Evolutionary conservation across 35 echinoderm and acorn worm genomes (phyloP).

Genomic region (Strongylocentrotus purpuratus): DNA sequence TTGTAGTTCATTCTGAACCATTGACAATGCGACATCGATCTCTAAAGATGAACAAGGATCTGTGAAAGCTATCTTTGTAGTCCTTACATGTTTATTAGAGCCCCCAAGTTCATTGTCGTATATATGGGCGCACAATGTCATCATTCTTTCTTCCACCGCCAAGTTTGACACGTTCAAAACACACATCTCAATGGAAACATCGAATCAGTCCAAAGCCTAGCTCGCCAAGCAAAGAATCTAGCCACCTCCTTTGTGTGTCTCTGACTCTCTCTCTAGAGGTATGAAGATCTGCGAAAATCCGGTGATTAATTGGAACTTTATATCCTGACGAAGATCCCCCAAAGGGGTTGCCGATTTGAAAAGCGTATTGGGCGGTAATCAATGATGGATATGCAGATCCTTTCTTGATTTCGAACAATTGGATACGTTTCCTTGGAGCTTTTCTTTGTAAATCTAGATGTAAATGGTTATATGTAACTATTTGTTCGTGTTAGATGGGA

Average conservation of each 20-base stretch:
- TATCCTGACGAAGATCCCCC: background rate
- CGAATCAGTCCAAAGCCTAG: background rate
- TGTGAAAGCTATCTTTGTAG: background rate
- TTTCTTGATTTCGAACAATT: constrained; percentile 4
- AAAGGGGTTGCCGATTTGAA: background rate
- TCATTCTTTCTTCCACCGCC: background rate
- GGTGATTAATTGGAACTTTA: constrained; percentile 12
- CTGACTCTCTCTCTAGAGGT: background rate
- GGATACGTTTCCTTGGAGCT: background rate
- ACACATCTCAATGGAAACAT: background rate
- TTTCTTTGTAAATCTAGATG: background rate
- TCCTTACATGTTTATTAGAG: background rate
- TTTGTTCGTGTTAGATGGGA: background rate
- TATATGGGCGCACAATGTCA: background rate
- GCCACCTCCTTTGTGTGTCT: background rate
- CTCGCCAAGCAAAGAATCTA: background rate
- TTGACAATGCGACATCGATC: background rate
- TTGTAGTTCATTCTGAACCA: background rate
- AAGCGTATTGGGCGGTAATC: background rate
- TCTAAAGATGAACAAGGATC: background rate
- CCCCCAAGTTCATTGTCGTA: background rate
- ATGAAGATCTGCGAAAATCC: background rate
- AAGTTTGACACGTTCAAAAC: background rate
- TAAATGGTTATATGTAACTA: background rate
- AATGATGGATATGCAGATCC: background rate